Evolutionary conservation across 1,140 invertebrate species (phyloP).

Genomic region (Ostrea edulis): DNA sequence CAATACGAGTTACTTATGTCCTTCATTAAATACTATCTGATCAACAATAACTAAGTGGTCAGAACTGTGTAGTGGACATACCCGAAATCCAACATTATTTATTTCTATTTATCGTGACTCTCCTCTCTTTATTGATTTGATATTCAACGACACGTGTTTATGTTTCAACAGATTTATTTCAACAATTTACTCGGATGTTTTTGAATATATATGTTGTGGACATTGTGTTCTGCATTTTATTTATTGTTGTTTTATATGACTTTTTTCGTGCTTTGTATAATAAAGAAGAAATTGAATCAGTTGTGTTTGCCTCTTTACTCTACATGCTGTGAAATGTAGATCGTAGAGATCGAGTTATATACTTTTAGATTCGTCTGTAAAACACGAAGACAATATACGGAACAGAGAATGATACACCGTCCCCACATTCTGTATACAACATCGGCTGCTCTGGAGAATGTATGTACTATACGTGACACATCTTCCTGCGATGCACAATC

Average conservation of each 20-base stretch:
- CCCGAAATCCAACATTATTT: background rate
- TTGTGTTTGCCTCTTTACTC: too few relatives aligned
- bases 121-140: background rate
- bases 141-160: background rate
- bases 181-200: background rate
- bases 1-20: constrained; percentile 12
- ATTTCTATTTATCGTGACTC: background rate
- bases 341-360: too few relatives aligned
- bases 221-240: background rate
- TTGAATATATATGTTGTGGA: background rate
- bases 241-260: background rate
- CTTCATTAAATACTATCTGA: background rate
- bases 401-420: too few relatives aligned
- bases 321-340: too few relatives aligned
- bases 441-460: too few relatives aligned
- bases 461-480: too few relatives aligned
- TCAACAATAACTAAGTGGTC: background rate
- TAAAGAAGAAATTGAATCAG: background rate
- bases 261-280: background rate
- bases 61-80: background rate
- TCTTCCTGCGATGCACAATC: too few relatives aligned
- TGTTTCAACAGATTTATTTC: background rate
- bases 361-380: too few relatives aligned
- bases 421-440: too few relatives aligned
- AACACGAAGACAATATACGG: too few relatives aligned